Evolutionary conservation across 2,113 vertebrate genomes (phyloP).

Genomic region (Oxyruncus cristatus): DNA sequence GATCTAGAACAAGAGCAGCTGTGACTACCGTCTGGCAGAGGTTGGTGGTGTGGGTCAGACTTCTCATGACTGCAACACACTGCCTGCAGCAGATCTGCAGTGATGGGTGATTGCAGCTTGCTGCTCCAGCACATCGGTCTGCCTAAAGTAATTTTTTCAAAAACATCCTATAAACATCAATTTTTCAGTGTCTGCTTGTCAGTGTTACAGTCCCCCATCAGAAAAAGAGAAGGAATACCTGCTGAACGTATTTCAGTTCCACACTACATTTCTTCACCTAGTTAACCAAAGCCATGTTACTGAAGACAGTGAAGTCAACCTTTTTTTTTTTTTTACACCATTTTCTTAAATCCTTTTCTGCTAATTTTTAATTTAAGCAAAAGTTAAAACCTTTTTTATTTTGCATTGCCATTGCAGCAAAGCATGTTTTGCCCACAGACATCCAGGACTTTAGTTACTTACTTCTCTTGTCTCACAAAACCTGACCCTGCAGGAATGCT

Average conservation of each 20-base stretch:
- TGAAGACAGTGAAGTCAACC: neutral
- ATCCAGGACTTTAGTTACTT: neutral
- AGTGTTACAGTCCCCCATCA: neutral
- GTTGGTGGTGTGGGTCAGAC: neutral
- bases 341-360: neutral
- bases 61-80: neutral
- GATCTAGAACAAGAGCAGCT: neutral
- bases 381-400: neutral
- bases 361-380: neutral
- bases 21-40: rapidly evolving
- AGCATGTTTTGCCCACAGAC: neutral
- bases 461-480: neutral
- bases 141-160: neutral
- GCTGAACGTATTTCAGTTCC: neutral
- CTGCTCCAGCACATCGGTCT: neutral
- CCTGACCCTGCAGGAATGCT: neutral
- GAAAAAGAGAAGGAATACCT: neutral
- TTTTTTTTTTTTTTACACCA: neutral
- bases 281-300: neutral
- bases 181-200: neutral
- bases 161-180: neutral
- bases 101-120: neutral
- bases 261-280: neutral
- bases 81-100: neutral
- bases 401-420: neutral